A percentile compares a stretch with the other conserved stretches of the same genome.
phyloP scores from a whole-genome alignment of 2,797 vertebrate genomes.

The Jordanella pulchra region DNA sequence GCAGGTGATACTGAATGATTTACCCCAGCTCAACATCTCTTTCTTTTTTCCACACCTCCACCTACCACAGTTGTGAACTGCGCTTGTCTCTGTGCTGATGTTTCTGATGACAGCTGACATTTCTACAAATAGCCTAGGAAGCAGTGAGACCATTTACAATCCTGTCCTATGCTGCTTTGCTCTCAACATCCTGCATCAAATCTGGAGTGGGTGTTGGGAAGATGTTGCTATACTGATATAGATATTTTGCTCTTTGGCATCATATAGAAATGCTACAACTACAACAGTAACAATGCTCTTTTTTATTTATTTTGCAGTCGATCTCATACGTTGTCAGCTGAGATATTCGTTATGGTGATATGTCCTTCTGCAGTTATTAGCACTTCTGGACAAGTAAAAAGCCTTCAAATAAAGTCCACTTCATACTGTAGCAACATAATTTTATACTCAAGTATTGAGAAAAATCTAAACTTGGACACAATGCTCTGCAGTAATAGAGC shows the following conservation, averaged over 20 bases:
- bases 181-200: conserved; percentile 45
- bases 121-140: conserved; percentile 72
- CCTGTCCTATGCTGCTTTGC: conserved; percentile 57
- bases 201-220: conserved; percentile 45
- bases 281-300: conserved; percentile 6
- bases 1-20: not conserved
- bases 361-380: too few relatives aligned
- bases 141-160: conserved; percentile 74
- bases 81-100: conserved; percentile 66
- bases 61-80: conserved; percentile 66
- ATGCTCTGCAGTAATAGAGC: too few relatives aligned
- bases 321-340: not conserved
- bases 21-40: conserved; percentile 11
- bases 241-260: conserved; percentile 25
- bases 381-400: too few relatives aligned
- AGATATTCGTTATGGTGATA: conserved; percentile 5
- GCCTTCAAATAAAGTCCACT: not conserved
- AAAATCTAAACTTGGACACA: not conserved
- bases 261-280: conserved; percentile 8
- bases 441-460: not conserved
- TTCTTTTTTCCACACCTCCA: conserved; percentile 62
- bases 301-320: not conserved
- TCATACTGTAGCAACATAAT: not conserved
- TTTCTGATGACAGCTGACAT: conserved; percentile 74
- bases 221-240: conserved; percentile 30